Evolutionary conservation across 2,113 vertebrate species (phyloP).

Genomic region (Python bivittatus): DNA sequence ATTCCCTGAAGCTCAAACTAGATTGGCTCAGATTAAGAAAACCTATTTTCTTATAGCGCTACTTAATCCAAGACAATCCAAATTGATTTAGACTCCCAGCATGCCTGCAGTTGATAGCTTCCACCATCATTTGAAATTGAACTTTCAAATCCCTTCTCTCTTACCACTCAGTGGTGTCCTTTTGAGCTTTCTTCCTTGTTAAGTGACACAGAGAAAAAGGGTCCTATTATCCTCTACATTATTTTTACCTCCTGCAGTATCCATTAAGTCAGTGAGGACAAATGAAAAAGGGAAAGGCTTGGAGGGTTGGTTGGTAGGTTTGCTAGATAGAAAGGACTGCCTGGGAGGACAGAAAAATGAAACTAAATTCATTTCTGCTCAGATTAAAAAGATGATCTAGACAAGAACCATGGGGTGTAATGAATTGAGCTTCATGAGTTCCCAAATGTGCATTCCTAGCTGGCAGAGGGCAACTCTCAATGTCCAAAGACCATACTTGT

Average conservation of each 20-base stretch:
- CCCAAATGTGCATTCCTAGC: not conserved
- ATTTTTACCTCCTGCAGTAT: not conserved
- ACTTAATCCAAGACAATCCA: not conserved
- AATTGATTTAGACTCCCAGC: not conserved
- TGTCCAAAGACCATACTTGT: not conserved
- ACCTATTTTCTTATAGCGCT: not conserved
- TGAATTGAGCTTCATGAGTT: not conserved
- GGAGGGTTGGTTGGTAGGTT: not conserved
- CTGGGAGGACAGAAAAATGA: not conserved
- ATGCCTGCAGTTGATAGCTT: not conserved
- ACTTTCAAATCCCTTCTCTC: not conserved
- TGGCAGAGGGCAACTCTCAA: not conserved
- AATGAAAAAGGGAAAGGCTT: not conserved
- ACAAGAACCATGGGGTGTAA: not conserved
- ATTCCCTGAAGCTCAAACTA: not conserved
- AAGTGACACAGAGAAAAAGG: not conserved
- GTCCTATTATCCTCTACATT: not conserved
- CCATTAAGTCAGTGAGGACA: not conserved
- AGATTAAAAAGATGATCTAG: not conserved
- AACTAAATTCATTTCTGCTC: not conserved
- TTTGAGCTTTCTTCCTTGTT: not conserved
- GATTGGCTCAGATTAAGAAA: not conserved
- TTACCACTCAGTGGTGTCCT: not conserved
- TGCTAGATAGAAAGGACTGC: too few species aligned
- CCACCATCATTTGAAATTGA: not conserved